These are phyloP conservation scores for Chrysemys picta DNA, from an alignment of 2,113 vertebrate species.

Conservation along the genomic window DNA sequence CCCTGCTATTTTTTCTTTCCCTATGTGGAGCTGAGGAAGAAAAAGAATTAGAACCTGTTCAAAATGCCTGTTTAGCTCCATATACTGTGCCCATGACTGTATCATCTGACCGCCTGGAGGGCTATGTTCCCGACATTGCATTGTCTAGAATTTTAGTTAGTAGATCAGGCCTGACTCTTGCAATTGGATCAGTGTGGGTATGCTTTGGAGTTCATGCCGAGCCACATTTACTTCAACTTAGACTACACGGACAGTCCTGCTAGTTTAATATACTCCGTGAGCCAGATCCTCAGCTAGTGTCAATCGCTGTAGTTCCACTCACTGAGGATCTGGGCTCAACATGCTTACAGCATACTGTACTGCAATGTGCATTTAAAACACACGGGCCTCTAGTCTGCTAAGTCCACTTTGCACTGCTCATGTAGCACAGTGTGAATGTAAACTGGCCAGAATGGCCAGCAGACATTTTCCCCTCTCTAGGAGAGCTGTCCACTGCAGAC, in stretches of 20 bases:
- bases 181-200: not conserved
- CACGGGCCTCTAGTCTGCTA: not conserved
- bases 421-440: rapidly evolving
- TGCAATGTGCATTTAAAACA: not conserved
- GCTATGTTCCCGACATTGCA: not conserved
- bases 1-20: not conserved
- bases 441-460: rapidly evolving
- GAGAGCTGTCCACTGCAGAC: not conserved
- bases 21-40: rapidly evolving
- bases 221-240: not conserved
- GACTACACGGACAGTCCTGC: not conserved
- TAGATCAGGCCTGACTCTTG: not conserved
- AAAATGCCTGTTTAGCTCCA: not conserved
- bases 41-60: not conserved
- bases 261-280: not conserved
- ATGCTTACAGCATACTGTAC: not conserved
- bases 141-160: not conserved
- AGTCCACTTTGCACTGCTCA: not conserved
- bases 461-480: not conserved
- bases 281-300: not conserved
- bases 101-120: not conserved
- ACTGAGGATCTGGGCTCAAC: rapidly evolving
- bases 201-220: not conserved
- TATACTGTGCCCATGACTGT: not conserved
- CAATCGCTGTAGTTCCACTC: not conserved